phyloP scores from a whole-genome alignment of 2,113 vertebrate genomes.

The Psilopsiagon aurifrons region DNA sequence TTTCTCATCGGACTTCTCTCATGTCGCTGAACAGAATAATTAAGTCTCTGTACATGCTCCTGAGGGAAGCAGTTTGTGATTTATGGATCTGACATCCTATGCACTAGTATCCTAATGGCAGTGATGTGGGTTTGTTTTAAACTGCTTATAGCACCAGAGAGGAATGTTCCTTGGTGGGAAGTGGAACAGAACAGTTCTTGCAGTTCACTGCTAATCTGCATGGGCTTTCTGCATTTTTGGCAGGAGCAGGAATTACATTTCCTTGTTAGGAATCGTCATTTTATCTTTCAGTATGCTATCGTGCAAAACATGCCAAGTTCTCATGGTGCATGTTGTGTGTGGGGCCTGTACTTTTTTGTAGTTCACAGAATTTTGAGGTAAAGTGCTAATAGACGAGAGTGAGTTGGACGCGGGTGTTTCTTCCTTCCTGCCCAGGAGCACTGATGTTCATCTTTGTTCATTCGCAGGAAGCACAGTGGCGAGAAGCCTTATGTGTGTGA shows the following conservation, averaged over 20 bases:
- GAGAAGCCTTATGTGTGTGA: slow-evolving; percentile 98
- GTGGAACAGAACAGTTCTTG: neutral
- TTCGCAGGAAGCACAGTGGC: slow-evolving; percentile 91
- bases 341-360: neutral
- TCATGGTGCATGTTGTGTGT: fast-evolving
- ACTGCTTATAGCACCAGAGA: neutral
- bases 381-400: neutral
- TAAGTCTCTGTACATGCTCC: neutral
- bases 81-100: neutral
- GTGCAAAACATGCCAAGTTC: neutral
- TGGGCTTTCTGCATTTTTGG: neutral
- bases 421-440: neutral
- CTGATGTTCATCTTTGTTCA: neutral
- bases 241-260: neutral
- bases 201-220: fast-evolving
- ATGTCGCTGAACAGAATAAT: fast-evolving
- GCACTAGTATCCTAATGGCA: neutral
- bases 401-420: fast-evolving
- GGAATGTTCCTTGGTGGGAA: neutral
- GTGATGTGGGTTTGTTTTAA: neutral
- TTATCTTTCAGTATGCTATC: fast-evolving
- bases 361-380: neutral
- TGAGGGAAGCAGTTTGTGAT: neutral
- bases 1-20: neutral
- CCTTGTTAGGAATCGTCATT: neutral